phyloP scores from a whole-genome alignment of 2,113 vertebrate species.

The Brevimyrus niger region DNA sequence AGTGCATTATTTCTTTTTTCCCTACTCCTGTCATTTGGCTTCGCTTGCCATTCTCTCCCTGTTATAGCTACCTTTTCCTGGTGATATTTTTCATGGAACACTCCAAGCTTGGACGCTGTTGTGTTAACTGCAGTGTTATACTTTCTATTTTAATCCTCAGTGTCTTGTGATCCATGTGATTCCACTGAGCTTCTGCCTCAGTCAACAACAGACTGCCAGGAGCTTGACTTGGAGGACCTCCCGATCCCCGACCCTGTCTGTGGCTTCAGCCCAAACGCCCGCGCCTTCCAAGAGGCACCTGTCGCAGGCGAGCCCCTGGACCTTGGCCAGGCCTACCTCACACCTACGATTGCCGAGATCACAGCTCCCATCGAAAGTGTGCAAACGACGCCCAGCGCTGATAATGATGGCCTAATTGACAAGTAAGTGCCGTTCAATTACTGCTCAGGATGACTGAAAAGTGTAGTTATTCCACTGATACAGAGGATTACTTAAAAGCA shows the following conservation, averaged over 20 bases:
- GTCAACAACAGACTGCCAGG: slow-evolving; percentile 41
- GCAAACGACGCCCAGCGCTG: slow-evolving; percentile 36
- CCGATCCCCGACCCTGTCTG: slow-evolving; percentile 39
- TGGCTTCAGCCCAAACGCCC: slow-evolving; percentile 44
- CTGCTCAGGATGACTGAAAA: neutral
- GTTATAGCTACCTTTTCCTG: neutral
- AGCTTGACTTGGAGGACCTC: slow-evolving; percentile 44
- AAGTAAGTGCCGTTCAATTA: slow-evolving; percentile 39
- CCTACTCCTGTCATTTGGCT: neutral
- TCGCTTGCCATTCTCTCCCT: neutral
- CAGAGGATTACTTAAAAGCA: neutral
- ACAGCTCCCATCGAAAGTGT: slow-evolving; percentile 38
- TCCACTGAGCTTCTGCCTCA: slow-evolving; percentile 47
- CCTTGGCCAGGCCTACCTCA: slow-evolving; percentile 48
- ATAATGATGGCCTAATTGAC: slow-evolving; percentile 43
- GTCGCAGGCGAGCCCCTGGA: slow-evolving; percentile 41
- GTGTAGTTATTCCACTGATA: neutral
- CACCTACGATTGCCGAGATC: slow-evolving; percentile 49
- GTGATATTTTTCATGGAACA: neutral
- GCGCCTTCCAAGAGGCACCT: slow-evolving; percentile 41
- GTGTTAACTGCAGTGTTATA: neutral
- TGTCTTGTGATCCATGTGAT: slow-evolving; percentile 58
- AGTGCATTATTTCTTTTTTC: neutral
- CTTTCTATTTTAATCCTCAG: slow-evolving; percentile 31
- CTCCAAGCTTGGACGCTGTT: neutral